Evolutionary conservation across 2,888 invertebrate species (phyloP), one percentile per base, ranked within the genome.

Genomic region (Sarcophaga rosellei): DNA sequence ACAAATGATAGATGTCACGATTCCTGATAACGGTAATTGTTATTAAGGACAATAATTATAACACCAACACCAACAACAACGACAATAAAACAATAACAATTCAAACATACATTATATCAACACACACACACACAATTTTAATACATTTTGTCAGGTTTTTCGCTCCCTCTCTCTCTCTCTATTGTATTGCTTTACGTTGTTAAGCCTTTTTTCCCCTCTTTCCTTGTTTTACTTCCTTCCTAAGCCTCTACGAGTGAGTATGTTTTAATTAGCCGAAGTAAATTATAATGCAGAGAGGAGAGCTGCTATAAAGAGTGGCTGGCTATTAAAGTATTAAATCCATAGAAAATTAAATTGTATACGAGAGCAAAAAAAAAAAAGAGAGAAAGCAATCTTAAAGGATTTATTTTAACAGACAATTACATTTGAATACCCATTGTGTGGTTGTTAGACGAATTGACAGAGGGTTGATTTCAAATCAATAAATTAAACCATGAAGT

Each of bases 311-410:
- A 25, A 25, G 12, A 47, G 20, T 23, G 70, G 69, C 69, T 23
- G 70, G 69, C 69, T 75, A 70, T 81, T 81, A 57, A 12, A 75
- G 63, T n/a, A 63, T 23, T 69, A 57, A 75, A 44, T 57, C 35
- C 5, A 45, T 8, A 57, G 44, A 69, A 44, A 63, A 70, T 68
- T 62, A 75, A 68, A 66, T 59, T 65, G 8, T 59, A 17, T 12
- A 53, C 12, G 3, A 11, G 23, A 59, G 20, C 61, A 61, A 35
- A 61, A 17, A 59, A 20, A 12, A 1, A 2, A 10, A 10, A 35
- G 6, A 0, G 6, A 6, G 1, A 35, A 35, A 35, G 35, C 10
- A 10, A 35, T 35, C 35, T 10, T 10, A 35, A 35, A 59, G 25
- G 12, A 15, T 25, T 59, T 35, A 72, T 35, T 72, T 72, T 72